These are phyloP conservation scores for Endotricha flammealis DNA, from an alignment of 2,888 invertebrate genomes.

Conservation along the genomic window DNA sequence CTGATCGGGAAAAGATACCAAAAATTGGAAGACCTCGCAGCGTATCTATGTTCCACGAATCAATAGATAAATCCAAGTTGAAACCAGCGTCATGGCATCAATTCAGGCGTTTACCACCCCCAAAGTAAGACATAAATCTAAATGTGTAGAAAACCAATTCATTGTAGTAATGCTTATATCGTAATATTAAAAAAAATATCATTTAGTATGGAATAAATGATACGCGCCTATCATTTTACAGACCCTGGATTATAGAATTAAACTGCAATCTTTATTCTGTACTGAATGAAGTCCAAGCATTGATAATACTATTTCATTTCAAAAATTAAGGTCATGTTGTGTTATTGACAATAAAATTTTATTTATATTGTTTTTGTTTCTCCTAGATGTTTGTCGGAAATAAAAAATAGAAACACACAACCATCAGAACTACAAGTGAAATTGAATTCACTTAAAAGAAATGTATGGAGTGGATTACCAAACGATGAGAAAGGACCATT, in stretches of 20 bases:
- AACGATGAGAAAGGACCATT: slow-evolving; percentile 76
- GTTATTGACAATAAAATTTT: no score
- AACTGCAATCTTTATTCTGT: no score
- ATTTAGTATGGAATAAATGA: no score
- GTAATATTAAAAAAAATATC: no score
- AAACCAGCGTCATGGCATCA: slow-evolving; percentile 74
- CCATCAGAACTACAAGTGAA: slow-evolving; percentile 82
- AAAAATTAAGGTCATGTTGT: no score
- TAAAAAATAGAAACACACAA: slow-evolving; percentile 61
- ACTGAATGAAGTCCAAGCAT: no score
- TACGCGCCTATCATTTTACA: no score
- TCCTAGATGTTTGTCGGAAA: slow-evolving; percentile 59
- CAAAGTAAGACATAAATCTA: slow-evolving; percentile 49
- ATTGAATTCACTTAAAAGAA: slow-evolving; percentile 82
- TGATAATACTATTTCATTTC: no score
- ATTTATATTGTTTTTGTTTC: slow-evolving; percentile 6
- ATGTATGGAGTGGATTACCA: slow-evolving; percentile 84
- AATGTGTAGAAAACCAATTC: no score
- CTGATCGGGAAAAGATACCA: slow-evolving; percentile 57
- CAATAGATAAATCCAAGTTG: slow-evolving; percentile 54
- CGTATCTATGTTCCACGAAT: slow-evolving; percentile 67
- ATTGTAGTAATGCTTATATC: no score
- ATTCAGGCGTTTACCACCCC: slow-evolving; percentile 62
- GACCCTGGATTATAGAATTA: no score
- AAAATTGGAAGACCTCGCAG: slow-evolving; percentile 62